Base-by-base conservation (phyloP, 2,888 invertebrate species). In the Hydriomena furcata region DNA sequence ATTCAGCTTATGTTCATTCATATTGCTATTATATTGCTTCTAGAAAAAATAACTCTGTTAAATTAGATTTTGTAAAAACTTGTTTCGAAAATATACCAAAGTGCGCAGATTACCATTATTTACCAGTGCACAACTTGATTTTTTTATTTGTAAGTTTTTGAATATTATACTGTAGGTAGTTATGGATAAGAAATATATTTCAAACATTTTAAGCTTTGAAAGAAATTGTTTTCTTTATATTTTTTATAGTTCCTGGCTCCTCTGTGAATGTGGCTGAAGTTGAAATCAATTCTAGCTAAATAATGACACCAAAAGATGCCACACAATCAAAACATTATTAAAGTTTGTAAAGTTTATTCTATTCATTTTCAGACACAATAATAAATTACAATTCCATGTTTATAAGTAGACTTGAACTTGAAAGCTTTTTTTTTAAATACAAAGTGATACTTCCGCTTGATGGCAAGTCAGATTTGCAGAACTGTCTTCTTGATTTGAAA, bases 371-470 rank as follows among this genome's bases (percentile, higher is more conserved):
- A 17, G 17, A 17, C 2, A 3, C 4, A 17, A 17, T n/a, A n/a
- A n/a, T n/a, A n/a, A n/a, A n/a, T n/a, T n/a, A n/a, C n/a, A n/a
- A 34, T 10, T 43, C 12, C 30, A 36, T 54, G 55, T 37, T 66
- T 65, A 42, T 71, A 69, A 21, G 52, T 42, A 37, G 45, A n/a
- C n/a, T n/a, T n/a, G n/a, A n/a, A 25, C 46, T 73, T 71, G 50
- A 73, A 72, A 43, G 83, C 83, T n/a, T 50, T 75, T 64, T 57
- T 82, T 81, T 55, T 79, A 67, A n/a, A 73, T 83, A 49, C 81
- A 84, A 34, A 84, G 68, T 32, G 85, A 86, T 0, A 86, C 56
- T 56, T 86, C 84, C 40, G 86, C 85, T 59, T 85, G 85, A 24
- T 73, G 69, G 23, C 75, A 69, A 10, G 85, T 65, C 0, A 84